phyloP scores from a whole-genome alignment of 1,140 invertebrate species.

The Zophobas morio region DNA sequence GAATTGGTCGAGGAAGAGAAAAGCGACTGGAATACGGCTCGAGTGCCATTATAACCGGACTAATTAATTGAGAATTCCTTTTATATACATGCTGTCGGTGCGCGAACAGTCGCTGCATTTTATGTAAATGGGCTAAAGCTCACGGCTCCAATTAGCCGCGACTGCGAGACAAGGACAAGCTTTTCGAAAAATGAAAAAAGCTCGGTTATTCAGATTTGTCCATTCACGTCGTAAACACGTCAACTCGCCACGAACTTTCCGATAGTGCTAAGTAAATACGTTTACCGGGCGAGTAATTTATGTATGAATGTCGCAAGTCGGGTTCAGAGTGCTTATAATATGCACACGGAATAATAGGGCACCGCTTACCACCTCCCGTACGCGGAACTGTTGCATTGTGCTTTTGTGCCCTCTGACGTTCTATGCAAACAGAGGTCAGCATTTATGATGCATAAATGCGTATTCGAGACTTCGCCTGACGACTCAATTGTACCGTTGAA shows the following conservation, averaged over 20 bases:
- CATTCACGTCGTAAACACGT: too few relatives aligned
- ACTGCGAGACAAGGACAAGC: too few relatives aligned
- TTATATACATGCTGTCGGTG: conserved; percentile 27
- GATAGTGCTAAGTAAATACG: conserved; percentile 19
- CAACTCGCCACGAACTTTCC: conserved; percentile 3
- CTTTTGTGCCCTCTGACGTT: conserved; percentile 23
- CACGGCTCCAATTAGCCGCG: neutral
- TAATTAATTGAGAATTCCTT: conserved; percentile 34
- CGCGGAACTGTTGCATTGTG: conserved; percentile 23
- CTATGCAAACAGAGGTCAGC: conserved; percentile 26
- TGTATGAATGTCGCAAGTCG: conserved; percentile 36
- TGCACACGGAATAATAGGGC: conserved; percentile 31
- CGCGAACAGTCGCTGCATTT: conserved; percentile 16
- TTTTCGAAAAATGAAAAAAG: conserved; percentile 2
- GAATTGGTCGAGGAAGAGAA: conserved; percentile 17
- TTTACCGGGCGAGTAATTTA: conserved; percentile 27
- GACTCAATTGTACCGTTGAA: conserved; percentile 14
- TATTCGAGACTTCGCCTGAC: neutral
- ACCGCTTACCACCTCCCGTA: neutral
- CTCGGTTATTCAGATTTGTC: neutral
- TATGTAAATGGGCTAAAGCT: conserved; percentile 9
- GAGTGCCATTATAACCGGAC: conserved; percentile 12
- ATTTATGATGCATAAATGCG: conserved; percentile 15
- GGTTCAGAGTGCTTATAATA: conserved; percentile 30
- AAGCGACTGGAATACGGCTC: neutral